Evolutionary conservation across 2,888 invertebrate genomes (phyloP).

Genomic region (Pharmacophagus antenor): DNA sequence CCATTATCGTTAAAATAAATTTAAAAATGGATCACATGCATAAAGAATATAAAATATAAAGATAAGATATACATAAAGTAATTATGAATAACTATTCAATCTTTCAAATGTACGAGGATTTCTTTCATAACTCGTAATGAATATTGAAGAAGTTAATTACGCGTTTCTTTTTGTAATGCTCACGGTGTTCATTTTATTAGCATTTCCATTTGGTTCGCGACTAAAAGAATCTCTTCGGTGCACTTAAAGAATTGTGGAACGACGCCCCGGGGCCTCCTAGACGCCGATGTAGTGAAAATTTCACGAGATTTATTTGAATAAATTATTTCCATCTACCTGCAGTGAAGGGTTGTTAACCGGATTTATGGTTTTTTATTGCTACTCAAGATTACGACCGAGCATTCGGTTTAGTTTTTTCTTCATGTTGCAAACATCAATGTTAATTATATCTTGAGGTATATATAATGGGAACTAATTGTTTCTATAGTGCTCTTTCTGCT

Average conservation of each 20-base stretch:
- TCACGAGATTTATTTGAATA: slow-evolving; percentile 77
- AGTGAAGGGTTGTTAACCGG: slow-evolving; percentile 71
- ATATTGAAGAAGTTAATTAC: slow-evolving; percentile 1
- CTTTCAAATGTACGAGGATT: too few species aligned
- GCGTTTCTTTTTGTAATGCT: slow-evolving; percentile 2
- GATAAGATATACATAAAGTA: too few species aligned
- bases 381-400: too few species aligned
- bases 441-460: too few species aligned
- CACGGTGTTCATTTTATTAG: slow-evolving; percentile 47
- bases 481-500: too few species aligned
- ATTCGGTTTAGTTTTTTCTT: too few species aligned
- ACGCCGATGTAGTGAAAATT: slow-evolving; percentile 58
- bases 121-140: neutral
- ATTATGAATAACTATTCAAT: too few species aligned
- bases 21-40: too few species aligned
- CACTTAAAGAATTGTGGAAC: slow-evolving; percentile 69
- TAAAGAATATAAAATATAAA: too few species aligned
- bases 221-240: slow-evolving; percentile 60
- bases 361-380: slow-evolving; percentile 59
- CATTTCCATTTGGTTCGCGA: slow-evolving; percentile 65
- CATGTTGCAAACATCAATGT: too few species aligned
- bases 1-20: too few species aligned
- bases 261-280: slow-evolving; percentile 67
- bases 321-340: slow-evolving; percentile 76
- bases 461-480: too few species aligned